A percentile compares a stretch with the other conserved stretches of the same genome.
These are phyloP conservation scores for Geodia barretti DNA, from an alignment of 37 sponge, comb jelly and placozoan species.

Conservation along the genomic window DNA sequence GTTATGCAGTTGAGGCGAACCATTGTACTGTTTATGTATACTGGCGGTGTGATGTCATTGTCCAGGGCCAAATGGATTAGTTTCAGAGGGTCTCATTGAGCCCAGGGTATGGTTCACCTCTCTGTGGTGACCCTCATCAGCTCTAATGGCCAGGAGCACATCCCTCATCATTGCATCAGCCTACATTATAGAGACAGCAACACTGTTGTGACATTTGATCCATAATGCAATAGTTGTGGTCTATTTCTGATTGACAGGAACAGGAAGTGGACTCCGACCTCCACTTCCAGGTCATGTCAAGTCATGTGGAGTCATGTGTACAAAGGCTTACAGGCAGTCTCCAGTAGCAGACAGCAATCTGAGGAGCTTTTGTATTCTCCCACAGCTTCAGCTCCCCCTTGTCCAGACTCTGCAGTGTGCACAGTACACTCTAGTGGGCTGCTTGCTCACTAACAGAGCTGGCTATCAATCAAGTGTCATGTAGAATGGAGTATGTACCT, in stretches of 20 bases:
- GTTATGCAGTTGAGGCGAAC: no score
- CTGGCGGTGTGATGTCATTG: no score
- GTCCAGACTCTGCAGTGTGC: slow-evolving; percentile 63
- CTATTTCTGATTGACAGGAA: background rate
- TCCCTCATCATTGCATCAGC: slow-evolving; percentile 92
- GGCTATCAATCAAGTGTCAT: no score
- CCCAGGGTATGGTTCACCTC: slow-evolving; percentile 88
- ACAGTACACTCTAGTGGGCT: background rate
- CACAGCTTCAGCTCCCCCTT: slow-evolving; percentile 74
- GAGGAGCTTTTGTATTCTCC: slow-evolving; percentile 66
- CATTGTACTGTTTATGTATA: no score
- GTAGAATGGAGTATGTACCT: slow-evolving; percentile 30
- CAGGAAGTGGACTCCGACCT: background rate
- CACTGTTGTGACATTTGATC: background rate
- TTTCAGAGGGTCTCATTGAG: slow-evolving; percentile 40
- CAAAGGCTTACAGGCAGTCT: slow-evolving; percentile 53
- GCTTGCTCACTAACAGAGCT: no score
- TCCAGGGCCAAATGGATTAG: slow-evolving; percentile 77
- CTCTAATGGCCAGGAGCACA: slow-evolving; percentile 88
- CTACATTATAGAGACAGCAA: slow-evolving; percentile 12
- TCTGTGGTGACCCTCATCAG: slow-evolving; percentile 94
- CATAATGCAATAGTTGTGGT: background rate
- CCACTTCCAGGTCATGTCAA: background rate
- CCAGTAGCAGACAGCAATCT: slow-evolving; percentile 83
- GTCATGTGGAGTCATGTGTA: background rate